Base-by-base conservation (phyloP, 2,113 vertebrate species). In the Misgurnus mizolepis region DNA sequence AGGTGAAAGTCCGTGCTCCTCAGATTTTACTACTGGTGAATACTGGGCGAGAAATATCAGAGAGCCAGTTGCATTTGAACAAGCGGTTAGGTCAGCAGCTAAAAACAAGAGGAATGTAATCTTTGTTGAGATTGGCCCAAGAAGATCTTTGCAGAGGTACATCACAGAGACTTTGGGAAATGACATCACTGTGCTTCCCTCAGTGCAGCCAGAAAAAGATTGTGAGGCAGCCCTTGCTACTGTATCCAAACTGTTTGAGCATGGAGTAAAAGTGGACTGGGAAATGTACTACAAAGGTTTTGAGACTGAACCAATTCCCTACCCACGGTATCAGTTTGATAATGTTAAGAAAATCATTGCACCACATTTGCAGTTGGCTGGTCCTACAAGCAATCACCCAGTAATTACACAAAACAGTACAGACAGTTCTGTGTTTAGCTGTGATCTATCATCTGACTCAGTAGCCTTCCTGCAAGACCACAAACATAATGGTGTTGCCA, bases 121-220 rank as follows among this genome's bases (percentile, higher is more conserved):
- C 7, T 95, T 96, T 90, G 90, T 97, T 61, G 95, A 96, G 87
- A 94, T 96, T 82, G 91, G 94, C 58, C 94, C 94, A 77, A 92
- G 92, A 15, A 88, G 83, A 76, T 90, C 85, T 71, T 78, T 96
- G 22, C 92, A 95, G 68, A 90, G 92, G 43, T 93, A 90, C 87
- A 95, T 96, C 62, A 85, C 75, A 12, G 95, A 96, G 80, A 94
- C 90, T 1, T 82, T 96, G 55, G 94, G 95, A 67, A 79, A 87
- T 58, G 83, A 84, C 22, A 67, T 88, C 3, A 83, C 70, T 18
- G 93, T 95, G 67, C 86, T 96, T 0, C 75, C 92, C 6, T 88
- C 93, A 9, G 84, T 91, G 65, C 92, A 94, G 61, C 91, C 89
- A 0, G 87, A 86, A 9, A 89, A 85, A 81, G 94, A 95, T 80